These are phyloP conservation scores for Scaptomyza cyrtandrae DNA, from an alignment of 2,888 invertebrate genomes.

Conservation along the genomic window DNA sequence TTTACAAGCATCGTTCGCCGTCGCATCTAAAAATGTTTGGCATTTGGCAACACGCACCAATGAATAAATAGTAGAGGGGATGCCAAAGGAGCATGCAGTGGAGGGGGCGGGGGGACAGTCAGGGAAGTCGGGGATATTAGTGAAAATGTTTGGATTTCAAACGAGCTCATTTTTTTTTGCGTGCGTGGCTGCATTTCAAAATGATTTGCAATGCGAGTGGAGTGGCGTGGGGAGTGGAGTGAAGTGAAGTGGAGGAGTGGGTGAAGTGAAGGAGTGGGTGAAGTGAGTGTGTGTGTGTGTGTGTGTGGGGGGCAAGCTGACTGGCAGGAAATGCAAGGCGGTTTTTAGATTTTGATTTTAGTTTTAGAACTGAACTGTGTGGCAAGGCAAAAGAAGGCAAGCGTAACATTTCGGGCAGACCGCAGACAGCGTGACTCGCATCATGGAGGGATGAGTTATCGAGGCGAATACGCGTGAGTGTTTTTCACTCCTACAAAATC, in stretches of 20 bases:
- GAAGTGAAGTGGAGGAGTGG: constrained; percentile 24
- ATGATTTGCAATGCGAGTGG: constrained; percentile 71
- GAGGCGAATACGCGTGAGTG: constrained; percentile 68
- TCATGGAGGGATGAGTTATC: constrained; percentile 67
- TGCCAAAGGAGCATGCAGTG: neutral
- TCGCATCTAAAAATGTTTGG: constrained; percentile 77
- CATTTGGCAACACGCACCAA: constrained; percentile 78
- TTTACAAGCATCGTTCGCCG: constrained; percentile 76
- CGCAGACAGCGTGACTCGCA: constrained; percentile 74
- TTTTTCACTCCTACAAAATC: constrained; percentile 30
- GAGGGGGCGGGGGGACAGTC: neutral
- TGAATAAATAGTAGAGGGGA: constrained; percentile 61
- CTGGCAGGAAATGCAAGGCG: constrained; percentile 71
- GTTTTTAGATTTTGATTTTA: constrained; percentile 49
- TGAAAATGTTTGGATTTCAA: constrained; percentile 74
- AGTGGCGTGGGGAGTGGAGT: constrained; percentile 25
- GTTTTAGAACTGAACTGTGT: constrained; percentile 33
- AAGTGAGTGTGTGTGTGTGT: neutral
- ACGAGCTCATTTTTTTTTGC: constrained; percentile 77
- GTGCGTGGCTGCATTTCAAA: constrained; percentile 78
- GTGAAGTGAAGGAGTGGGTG: neutral
- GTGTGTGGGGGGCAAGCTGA: constrained; percentile 1
- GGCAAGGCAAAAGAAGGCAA: constrained; percentile 45
- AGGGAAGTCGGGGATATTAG: constrained; percentile 8
- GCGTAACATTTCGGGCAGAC: constrained; percentile 66